Base-by-base conservation (phyloP, 2,888 invertebrate species). In the Spicauda simplicius region DNA sequence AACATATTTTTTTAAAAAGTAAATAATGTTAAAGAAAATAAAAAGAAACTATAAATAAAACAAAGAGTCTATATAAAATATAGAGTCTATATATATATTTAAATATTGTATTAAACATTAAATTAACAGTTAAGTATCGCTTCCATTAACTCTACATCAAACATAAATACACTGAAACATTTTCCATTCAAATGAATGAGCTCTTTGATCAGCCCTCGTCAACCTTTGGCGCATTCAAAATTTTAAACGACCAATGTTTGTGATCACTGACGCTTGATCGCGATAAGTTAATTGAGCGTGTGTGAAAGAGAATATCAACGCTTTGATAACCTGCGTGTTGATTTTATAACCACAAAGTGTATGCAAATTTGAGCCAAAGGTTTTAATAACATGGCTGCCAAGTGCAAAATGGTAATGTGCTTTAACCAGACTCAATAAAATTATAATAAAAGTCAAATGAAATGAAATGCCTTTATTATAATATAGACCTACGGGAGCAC, bases 281-380 rank as follows among this genome's bases (percentile, higher is more conserved):
- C 77, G 86, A 86, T 86, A 84, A 79, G 72, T 76, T 87, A 90
- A 91, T 89, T 86, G 86, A 81, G 78, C 86, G 78, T 83, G 80
- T 74, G 79, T 76, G 75, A 87, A 85, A 86, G 82, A 81, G 86
- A 85, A 87, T 87, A 82, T 77, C 75, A 59, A 72, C 68, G 79
- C 85, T 87, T 86, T 85, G 85, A 85, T 83, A 80, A 74, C 55
- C 25, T 50, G 62, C 61, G 68, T 69, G 69, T 70, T 67, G 69
- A 69, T 64, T 68, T 66, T 66, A 60, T 59, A 53, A 48, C 66
- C 66, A 16, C 60, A 66, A 66, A 66, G 60, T 61, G 66, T 66
- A 66, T 66, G 45, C 18, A 60, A 60, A 66, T 66, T 48, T 33
- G 18, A 33, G 19, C 8, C 33, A 59, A 54, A 52, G 41, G 37